A percentile compares a stretch with the other conserved stretches of the same genome.
phyloP scores from a whole-genome alignment of 2,113 vertebrate species.

The Cyphomyrus discorhynchus region DNA sequence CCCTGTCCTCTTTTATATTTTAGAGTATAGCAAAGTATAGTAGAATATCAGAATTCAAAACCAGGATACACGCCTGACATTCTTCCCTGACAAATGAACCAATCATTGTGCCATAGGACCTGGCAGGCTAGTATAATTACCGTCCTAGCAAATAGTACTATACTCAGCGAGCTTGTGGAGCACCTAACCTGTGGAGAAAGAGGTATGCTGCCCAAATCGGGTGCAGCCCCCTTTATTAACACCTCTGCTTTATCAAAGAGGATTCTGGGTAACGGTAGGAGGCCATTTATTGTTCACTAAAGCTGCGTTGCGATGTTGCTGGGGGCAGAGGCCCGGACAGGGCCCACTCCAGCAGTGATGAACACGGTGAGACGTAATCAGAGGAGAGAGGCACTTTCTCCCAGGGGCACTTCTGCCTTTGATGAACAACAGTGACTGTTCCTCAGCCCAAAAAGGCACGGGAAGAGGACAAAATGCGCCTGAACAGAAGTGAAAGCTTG shows the following conservation, averaged over 20 bases:
- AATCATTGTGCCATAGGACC: not conserved
- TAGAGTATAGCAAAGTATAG: not conserved
- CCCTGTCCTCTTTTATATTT: not conserved
- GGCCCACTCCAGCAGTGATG: not conserved
- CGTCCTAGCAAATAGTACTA: too few species aligned
- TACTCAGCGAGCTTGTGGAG: not conserved
- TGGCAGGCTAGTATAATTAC: not conserved
- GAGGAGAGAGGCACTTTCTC: not conserved
- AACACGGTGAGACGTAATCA: not conserved
- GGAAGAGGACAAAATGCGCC: not conserved
- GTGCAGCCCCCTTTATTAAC: not conserved
- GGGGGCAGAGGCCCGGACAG: not conserved
- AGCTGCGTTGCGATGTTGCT: not conserved
- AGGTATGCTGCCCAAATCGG: not conserved
- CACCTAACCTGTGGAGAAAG: not conserved
- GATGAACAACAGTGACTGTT: not conserved
- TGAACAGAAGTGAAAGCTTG: not conserved
- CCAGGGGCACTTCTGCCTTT: not conserved
- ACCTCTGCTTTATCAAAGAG: not conserved
- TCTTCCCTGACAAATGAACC: not conserved
- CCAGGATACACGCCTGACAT: not conserved
- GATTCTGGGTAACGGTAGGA: not conserved
- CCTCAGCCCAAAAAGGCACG: not conserved
- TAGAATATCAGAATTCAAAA: not conserved
- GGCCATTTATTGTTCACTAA: not conserved